These are phyloP conservation scores for Achroia grisella DNA, from an alignment of 1,140 invertebrate species.

Conservation along the genomic window DNA sequence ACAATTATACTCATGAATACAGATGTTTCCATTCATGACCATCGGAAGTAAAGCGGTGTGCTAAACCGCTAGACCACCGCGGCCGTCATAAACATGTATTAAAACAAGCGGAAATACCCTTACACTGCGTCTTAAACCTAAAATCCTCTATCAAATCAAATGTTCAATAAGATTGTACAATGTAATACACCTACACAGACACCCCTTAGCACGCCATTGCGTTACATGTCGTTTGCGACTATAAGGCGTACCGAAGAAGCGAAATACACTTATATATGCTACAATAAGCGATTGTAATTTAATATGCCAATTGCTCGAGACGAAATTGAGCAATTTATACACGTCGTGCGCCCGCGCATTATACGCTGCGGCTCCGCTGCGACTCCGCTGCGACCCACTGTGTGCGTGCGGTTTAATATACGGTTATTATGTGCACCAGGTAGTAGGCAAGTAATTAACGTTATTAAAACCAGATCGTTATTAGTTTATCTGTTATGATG, in stretches of 20 bases:
- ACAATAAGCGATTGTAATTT: constrained; percentile 55
- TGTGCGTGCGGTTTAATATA: constrained; percentile 35
- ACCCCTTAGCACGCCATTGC: constrained; percentile 7
- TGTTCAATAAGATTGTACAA: too few relatives aligned
- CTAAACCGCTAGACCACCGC: too few relatives aligned
- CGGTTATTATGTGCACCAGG: constrained; percentile 33
- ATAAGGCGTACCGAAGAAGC: constrained; percentile 51
- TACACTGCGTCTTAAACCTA: too few relatives aligned
- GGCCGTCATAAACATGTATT: too few relatives aligned
- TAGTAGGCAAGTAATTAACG: constrained; percentile 36
- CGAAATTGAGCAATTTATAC: constrained; percentile 68
- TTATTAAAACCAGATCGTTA: constrained; percentile 14
- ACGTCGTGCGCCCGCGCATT: constrained; percentile 25
- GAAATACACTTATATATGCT: constrained; percentile 15
- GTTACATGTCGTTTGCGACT: constrained; percentile 23
- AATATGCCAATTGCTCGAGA: constrained; percentile 50
- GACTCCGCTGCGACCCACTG: constrained; percentile 3
- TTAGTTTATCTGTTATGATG: not conserved
- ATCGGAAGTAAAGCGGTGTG: too few relatives aligned
- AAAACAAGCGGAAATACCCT: too few relatives aligned
- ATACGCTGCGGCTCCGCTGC: constrained; percentile 6
- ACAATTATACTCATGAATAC: too few relatives aligned
- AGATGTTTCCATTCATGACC: too few relatives aligned
- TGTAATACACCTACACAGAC: too few relatives aligned
- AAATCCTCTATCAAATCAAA: too few relatives aligned